Evolutionary conservation across 1,140 invertebrate genomes (phyloP).

Genomic region (Microplitis demolitor): DNA sequence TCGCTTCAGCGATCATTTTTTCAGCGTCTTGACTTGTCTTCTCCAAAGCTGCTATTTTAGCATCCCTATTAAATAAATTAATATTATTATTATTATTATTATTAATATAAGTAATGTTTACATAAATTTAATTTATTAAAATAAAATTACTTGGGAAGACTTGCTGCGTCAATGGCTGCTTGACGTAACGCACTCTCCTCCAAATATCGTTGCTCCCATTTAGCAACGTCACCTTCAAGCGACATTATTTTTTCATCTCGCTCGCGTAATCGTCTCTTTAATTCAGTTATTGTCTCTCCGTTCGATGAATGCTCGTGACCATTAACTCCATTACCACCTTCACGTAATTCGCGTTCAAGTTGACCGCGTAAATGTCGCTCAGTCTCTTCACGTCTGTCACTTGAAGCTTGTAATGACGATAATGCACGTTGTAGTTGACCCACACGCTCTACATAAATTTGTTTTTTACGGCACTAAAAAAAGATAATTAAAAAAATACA

Average conservation of each 20-base stretch:
- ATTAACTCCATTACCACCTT: slow-evolving; percentile 63
- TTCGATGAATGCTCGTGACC: slow-evolving; percentile 45
- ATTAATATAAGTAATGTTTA: neutral
- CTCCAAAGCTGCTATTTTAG: slow-evolving; percentile 83
- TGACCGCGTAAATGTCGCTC: slow-evolving; percentile 79
- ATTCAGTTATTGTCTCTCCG: slow-evolving; percentile 68
- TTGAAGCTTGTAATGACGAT: slow-evolving; percentile 80
- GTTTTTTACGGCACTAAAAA: slow-evolving; percentile 77
- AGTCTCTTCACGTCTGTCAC: slow-evolving; percentile 83
- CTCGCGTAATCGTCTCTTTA: slow-evolving; percentile 73
- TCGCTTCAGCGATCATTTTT: slow-evolving; percentile 82
- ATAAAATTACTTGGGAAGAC: slow-evolving; percentile 76
- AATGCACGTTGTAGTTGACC: slow-evolving; percentile 82
- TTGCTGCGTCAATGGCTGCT: slow-evolving; percentile 82
- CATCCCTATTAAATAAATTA: slow-evolving; percentile 67
- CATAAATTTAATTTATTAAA: neutral
- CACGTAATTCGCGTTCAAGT: slow-evolving; percentile 79
- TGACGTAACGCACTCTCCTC: slow-evolving; percentile 84
- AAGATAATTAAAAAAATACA: slow-evolving; percentile 2
- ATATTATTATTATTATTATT: slow-evolving; percentile 12
- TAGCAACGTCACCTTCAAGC: slow-evolving; percentile 80
- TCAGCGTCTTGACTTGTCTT: slow-evolving; percentile 87
- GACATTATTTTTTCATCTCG: slow-evolving; percentile 81
- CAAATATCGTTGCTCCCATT: slow-evolving; percentile 87
- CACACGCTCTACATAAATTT: slow-evolving; percentile 84